phyloP scores from a whole-genome alignment of 2,113 vertebrate species.

The Nyctereutes procyonoides region DNA sequence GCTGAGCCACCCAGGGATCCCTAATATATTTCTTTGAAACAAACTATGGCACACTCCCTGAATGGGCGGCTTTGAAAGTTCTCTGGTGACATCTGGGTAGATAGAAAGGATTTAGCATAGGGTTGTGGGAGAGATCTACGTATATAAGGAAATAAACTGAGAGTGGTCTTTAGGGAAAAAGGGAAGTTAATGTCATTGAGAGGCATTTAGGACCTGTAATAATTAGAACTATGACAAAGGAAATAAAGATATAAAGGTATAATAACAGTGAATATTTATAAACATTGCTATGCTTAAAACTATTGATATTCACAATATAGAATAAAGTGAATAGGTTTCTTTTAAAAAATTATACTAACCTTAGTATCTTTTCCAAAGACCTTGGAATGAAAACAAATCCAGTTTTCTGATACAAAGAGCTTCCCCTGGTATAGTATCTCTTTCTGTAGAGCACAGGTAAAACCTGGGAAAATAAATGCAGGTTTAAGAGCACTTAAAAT shows the following conservation, averaged over 20 bases:
- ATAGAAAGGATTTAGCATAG: neutral
- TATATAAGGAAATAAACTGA: neutral
- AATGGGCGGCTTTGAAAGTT: neutral
- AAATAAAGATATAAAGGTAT: neutral
- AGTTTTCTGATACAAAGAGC: slow-evolving; percentile 96
- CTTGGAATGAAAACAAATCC: slow-evolving; percentile 99
- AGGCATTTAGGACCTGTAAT: neutral
- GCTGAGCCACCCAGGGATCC: too few relatives aligned
- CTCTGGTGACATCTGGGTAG: neutral
- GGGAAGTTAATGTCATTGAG: neutral
- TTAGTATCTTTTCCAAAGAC: slow-evolving; percentile 98
- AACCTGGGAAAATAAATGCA: slow-evolving; percentile 86
- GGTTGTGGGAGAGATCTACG: neutral
- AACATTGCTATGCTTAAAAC: neutral
- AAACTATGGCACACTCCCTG: neutral
- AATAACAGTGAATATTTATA: neutral
- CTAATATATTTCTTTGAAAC: neutral
- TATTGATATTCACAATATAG: neutral
- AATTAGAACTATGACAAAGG: neutral
- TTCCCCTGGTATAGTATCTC: slow-evolving; percentile 98
- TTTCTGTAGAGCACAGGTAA: slow-evolving; percentile 97
- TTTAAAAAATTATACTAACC: slow-evolving; percentile 85
- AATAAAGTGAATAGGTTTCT: neutral
- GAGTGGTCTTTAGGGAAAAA: neutral
- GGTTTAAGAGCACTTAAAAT: neutral